Conservation (phyloP, 2,888 invertebrate genomes). For the Nezara viridula region DNA sequence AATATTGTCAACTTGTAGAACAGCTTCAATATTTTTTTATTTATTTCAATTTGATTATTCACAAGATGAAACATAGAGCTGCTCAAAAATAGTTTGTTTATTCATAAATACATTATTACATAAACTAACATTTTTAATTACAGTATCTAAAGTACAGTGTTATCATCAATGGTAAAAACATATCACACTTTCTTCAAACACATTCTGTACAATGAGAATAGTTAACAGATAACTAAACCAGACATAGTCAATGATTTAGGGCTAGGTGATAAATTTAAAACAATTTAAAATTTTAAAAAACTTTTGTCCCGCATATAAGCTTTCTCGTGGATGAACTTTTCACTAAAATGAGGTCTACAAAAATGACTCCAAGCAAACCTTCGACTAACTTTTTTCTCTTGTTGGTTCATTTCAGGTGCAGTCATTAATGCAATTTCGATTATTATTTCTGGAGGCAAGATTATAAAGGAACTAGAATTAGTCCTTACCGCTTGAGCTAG, state of each 20-base stretch:
- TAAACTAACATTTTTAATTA: not conserved
- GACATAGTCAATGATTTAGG: not conserved
- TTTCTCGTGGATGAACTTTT: not conserved
- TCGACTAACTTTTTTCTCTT: not conserved
- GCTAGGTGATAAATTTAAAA: not conserved
- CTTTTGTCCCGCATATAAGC: not conserved
- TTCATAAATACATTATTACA: not conserved
- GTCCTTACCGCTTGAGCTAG: conserved; percentile 15
- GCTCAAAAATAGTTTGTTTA: not conserved
- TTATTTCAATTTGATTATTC: not conserved
- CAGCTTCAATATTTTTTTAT: not conserved
- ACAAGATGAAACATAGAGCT: not conserved
- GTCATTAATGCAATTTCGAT: conserved; percentile 26
- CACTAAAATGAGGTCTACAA: conserved; percentile 1
- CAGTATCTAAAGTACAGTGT: not conserved
- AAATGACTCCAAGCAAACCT: conserved; percentile 25
- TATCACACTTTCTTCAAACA: not conserved
- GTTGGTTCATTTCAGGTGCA: not conserved
- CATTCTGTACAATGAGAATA: not conserved
- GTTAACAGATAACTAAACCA: not conserved
- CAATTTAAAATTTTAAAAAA: not conserved
- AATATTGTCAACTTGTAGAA: not conserved
- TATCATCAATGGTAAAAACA: not conserved
- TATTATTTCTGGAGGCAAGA: not conserved
- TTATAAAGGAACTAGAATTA: not conserved